A percentile compares a stretch with the other conserved stretches of the same genome.
Evolutionary conservation across 2,797 vertebrate genomes (phyloP).

Genomic region (Leucoraja ocellata): DNA sequence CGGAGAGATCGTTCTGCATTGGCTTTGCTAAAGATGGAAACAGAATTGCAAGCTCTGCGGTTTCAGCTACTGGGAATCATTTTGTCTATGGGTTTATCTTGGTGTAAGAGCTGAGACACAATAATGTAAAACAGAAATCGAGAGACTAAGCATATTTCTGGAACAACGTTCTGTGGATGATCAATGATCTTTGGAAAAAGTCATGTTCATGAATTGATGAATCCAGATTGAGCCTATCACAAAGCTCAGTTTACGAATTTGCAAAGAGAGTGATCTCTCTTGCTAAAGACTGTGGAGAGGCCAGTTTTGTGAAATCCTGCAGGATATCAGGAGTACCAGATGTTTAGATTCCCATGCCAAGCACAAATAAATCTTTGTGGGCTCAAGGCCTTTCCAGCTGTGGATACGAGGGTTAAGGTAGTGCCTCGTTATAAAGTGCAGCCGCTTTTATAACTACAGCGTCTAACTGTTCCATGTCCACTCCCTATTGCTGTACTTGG

Average conservation of each 20-base stretch:
- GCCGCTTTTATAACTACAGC: conserved; percentile 9
- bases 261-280: not conserved
- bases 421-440: conserved; percentile 18
- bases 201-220: not conserved
- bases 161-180: not conserved
- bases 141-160: conserved; percentile 34
- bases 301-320: conserved; percentile 33
- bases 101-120: conserved; percentile 24
- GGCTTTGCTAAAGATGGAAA: not conserved
- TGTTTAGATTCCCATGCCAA: conserved; percentile 37
- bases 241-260: not conserved
- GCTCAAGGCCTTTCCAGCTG: conserved; percentile 26
- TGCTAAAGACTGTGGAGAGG: not conserved
- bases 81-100: conserved; percentile 31
- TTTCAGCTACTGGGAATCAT: not conserved
- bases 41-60: not conserved
- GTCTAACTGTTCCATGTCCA: not conserved
- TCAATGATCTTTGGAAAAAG: not conserved
- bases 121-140: conserved; percentile 34
- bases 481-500: not conserved
- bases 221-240: not conserved
- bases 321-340: conserved; percentile 34
- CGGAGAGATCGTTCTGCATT: too few relatives aligned
- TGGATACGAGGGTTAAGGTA: conserved; percentile 4
- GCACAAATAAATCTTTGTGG: conserved; percentile 23